These are phyloP conservation scores for Holacanthus passer DNA, from an alignment of 2,113 vertebrate species.

Conservation along the genomic window DNA sequence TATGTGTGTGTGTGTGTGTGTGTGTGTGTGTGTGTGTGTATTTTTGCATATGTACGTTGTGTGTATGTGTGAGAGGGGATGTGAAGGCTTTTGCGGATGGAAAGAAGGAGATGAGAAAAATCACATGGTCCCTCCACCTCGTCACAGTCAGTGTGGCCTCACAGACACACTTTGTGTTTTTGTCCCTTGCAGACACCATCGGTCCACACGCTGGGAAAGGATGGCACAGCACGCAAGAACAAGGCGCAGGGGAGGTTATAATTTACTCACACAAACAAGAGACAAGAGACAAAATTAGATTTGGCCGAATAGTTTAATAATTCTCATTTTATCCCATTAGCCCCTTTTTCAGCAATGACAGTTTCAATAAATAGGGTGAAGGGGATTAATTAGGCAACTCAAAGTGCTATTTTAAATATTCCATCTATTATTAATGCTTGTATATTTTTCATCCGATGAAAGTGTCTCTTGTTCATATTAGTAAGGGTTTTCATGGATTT, in stretches of 20 bases:
- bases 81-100: slow-evolving; percentile 39
- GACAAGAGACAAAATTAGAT: slow-evolving; percentile 47
- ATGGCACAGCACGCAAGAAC: not conserved
- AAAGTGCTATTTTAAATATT: slow-evolving; percentile 44
- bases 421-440: slow-evolving; percentile 54
- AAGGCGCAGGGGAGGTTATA: slow-evolving; percentile 21
- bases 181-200: not conserved
- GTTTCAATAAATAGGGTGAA: slow-evolving; percentile 49
- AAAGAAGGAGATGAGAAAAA: slow-evolving; percentile 48
- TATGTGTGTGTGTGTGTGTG: slow-evolving; percentile 33
- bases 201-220: not conserved
- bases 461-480: slow-evolving; percentile 14
- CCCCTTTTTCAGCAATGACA: slow-evolving; percentile 2
- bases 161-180: slow-evolving; percentile 15
- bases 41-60: slow-evolving; percentile 38
- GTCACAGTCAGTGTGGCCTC: slow-evolving; percentile 32
- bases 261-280: slow-evolving; percentile 34
- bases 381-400: slow-evolving; percentile 48
- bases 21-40: slow-evolving; percentile 23
- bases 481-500: not conserved
- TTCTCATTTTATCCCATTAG: slow-evolving; percentile 37
- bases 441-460: slow-evolving; percentile 39
- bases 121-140: slow-evolving; percentile 12
- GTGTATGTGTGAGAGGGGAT: slow-evolving; percentile 10
- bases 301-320: slow-evolving; percentile 40